Evolutionary conservation across 2,113 vertebrate genomes (phyloP).

Genomic region (Phaetusa simplex): DNA sequence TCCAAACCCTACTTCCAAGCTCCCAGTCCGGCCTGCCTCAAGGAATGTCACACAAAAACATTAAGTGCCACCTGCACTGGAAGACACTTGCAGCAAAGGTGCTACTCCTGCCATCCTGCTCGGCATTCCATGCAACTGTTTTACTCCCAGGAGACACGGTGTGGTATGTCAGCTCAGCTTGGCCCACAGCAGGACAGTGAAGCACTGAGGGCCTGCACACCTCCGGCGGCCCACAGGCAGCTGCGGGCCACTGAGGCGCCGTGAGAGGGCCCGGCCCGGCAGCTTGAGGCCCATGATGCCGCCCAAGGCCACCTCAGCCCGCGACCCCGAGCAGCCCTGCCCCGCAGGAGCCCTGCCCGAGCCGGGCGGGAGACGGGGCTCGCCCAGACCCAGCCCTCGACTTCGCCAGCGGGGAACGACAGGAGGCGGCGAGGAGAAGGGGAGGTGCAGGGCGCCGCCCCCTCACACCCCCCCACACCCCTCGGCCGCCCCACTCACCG

Average conservation of each 20-base stretch:
- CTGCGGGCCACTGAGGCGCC: background rate
- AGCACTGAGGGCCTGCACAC: background rate
- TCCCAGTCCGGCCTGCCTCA: background rate
- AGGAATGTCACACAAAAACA: background rate
- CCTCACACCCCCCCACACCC: background rate
- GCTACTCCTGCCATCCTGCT: background rate
- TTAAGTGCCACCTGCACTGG: background rate
- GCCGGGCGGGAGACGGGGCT: no score
- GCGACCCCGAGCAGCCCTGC: background rate
- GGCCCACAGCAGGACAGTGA: rapidly evolving
- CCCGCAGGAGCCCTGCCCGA: background rate
- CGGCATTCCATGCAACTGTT: background rate
- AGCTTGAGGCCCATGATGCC: background rate
- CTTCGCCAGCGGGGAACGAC: background rate
- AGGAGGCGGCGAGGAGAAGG: background rate
- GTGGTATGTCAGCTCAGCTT: background rate
- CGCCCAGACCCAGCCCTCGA: background rate
- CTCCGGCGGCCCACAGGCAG: rapidly evolving
- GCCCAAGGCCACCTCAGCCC: background rate
- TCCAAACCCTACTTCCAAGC: background rate
- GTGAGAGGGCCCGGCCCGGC: background rate
- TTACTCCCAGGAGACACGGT: rapidly evolving
- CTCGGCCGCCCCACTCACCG: background rate
- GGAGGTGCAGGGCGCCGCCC: background rate
- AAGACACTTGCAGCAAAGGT: background rate